Percentiles rank a stretch among this genome's conserved stretches.
Conservation (phyloP, 2,797 vertebrate genomes). For the Propithecus perrieri region DNA sequence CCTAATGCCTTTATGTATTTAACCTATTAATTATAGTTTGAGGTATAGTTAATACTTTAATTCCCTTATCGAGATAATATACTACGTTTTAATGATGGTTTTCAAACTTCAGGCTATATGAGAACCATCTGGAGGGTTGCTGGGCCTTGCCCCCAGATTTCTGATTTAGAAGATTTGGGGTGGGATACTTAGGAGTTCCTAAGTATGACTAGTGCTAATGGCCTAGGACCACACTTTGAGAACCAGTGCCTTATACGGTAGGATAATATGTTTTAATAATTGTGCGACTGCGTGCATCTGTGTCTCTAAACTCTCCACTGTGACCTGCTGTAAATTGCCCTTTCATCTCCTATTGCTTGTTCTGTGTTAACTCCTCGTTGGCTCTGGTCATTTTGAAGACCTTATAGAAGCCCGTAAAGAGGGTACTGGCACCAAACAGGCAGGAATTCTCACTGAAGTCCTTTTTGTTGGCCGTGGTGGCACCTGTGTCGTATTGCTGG, state of each 20-base stretch:
- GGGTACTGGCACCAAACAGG: neutral
- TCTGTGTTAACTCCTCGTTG: neutral
- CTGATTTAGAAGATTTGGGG: neutral
- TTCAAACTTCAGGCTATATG: neutral
- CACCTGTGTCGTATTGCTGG: neutral
- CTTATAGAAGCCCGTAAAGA: neutral
- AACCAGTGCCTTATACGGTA: accelerated
- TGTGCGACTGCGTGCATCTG: neutral
- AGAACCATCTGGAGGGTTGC: neutral
- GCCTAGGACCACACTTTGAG: neutral
- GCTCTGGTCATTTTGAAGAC: neutral
- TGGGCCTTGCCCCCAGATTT: neutral
- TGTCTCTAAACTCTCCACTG: neutral
- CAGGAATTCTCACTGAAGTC: accelerated
- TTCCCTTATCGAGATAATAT: neutral
- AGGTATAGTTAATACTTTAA: neutral
- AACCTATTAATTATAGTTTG: neutral
- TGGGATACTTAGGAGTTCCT: neutral
- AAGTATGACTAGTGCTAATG: neutral
- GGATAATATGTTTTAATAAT: neutral
- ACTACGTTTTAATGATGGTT: neutral
- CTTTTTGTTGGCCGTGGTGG: neutral
- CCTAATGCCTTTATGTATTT: neutral
- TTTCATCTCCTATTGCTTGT: neutral
- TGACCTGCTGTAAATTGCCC: neutral